Conservation (phyloP, 2,888 invertebrate genomes). For the Helleia helle region DNA sequence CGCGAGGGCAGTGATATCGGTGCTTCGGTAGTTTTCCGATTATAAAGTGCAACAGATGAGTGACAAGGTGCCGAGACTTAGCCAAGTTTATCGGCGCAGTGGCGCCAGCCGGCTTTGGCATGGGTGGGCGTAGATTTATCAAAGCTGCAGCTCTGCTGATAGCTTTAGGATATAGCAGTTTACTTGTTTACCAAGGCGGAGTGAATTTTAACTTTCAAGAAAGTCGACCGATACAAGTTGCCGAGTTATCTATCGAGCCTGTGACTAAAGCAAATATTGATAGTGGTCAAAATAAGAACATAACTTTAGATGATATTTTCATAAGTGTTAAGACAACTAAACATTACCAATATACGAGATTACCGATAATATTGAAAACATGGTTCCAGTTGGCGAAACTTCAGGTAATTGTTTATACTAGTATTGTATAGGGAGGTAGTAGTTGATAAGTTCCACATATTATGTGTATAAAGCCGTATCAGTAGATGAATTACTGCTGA, state of each 20-base stretch:
- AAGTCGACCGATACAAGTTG: conserved; percentile 60
- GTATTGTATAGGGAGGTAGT: no score
- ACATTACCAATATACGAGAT: conserved; percentile 87
- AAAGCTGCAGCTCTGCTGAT: conserved; percentile 67
- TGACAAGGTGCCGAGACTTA: conserved; percentile 48
- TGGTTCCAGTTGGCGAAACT: conserved; percentile 95
- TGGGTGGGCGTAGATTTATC: conserved; percentile 62
- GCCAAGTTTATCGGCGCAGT: conserved; percentile 45
- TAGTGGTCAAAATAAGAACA: conserved; percentile 65
- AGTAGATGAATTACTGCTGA: no score
- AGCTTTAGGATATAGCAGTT: conserved; percentile 74
- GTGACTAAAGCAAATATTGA: conserved; percentile 62
- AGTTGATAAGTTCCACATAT: no score
- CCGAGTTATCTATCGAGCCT: conserved; percentile 61
- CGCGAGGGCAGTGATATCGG: conserved; percentile 30
- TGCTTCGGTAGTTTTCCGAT: conserved; percentile 46
- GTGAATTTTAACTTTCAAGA: conserved; percentile 65
- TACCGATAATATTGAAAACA: conserved; percentile 92
- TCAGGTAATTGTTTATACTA: conserved; percentile 79
- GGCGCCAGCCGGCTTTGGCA: conserved; percentile 53
- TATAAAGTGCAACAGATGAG: conserved; percentile 63
- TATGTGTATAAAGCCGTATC: no score
- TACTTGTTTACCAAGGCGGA: conserved; percentile 76
- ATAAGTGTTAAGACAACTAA: conserved; percentile 96
- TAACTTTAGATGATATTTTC: conserved; percentile 89